Conservation (phyloP, 1,140 invertebrate species). For the Aphaenogaster floridana region DNA sequence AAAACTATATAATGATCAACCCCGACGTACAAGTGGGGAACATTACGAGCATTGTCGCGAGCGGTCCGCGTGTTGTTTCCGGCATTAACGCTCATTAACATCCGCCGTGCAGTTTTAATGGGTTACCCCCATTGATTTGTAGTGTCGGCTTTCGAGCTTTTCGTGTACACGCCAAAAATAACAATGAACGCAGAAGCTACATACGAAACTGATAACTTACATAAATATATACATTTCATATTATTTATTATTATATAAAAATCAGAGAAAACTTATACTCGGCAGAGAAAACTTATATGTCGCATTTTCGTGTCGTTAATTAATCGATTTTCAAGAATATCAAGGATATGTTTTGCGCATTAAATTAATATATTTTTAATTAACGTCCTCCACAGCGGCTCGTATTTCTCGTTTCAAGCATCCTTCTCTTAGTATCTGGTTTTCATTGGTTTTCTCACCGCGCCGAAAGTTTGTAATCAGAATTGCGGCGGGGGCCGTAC, state of each 20-base stretch:
- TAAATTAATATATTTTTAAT: background rate
- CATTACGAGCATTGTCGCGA: constrained; percentile 9
- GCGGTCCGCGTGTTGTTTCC: constrained; percentile 42
- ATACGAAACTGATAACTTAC: background rate
- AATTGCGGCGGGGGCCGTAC: background rate
- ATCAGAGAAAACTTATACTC: background rate
- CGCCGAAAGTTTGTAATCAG: background rate
- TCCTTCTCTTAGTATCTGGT: background rate
- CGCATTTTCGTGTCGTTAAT: background rate
- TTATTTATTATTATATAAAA: background rate
- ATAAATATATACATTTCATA: background rate
- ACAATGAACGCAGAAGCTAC: background rate
- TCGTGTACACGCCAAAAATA: constrained; percentile 17
- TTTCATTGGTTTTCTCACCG: background rate
- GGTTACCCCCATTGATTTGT: constrained; percentile 25
- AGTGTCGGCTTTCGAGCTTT: background rate
- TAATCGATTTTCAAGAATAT: constrained; percentile 5
- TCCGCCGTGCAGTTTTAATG: constrained; percentile 66
- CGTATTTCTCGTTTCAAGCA: background rate
- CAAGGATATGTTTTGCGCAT: background rate
- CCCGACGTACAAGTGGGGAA: constrained; percentile 22
- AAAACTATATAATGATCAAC: constrained; percentile 61
- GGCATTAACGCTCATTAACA: constrained; percentile 74
- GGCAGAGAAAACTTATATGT: background rate
- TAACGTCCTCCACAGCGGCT: background rate